Evolutionary conservation across 2,888 invertebrate species (phyloP).

Genomic region (Polia nebulosa): DNA sequence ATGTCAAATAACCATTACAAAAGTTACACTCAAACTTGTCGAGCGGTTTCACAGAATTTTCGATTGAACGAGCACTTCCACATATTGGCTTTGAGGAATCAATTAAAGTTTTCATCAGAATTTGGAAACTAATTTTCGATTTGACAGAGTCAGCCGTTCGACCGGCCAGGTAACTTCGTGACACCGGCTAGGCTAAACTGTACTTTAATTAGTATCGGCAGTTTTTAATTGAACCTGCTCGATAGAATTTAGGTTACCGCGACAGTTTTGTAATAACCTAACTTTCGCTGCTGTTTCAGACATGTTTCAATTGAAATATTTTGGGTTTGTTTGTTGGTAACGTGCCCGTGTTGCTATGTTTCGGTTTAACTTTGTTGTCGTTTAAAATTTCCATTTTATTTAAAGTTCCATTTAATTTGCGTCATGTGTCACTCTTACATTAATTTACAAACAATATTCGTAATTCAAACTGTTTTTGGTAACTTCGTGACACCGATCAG

Average conservation of each 20-base stretch:
- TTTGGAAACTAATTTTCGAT: conserved; percentile 89
- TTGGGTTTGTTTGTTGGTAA: conserved; percentile 2
- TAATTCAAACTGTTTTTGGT: no score
- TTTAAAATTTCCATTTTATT: not conserved
- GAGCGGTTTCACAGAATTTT: conserved; percentile 72
- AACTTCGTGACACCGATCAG: conserved; percentile 77
- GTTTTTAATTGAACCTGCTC: conserved; percentile 76
- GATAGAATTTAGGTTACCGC: conserved; percentile 53
- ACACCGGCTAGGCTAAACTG: conserved; percentile 74
- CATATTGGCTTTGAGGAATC: conserved; percentile 87
- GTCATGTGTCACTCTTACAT: not conserved
- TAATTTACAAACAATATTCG: not conserved
- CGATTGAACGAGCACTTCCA: conserved; percentile 81
- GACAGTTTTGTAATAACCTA: conserved; percentile 58
- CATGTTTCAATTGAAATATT: conserved; percentile 41
- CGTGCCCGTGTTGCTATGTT: not conserved
- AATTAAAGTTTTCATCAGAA: conserved; percentile 90
- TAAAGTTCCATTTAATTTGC: not conserved
- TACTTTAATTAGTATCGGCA: conserved; percentile 78
- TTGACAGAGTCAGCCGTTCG: conserved; percentile 87
- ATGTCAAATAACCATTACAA: conserved; percentile 72
- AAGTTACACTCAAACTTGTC: conserved; percentile 69
- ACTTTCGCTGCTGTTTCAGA: conserved; percentile 44
- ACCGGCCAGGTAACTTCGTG: conserved; percentile 82
- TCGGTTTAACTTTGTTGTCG: not conserved